Base-by-base conservation (phyloP, 2,113 vertebrate genomes). In the Danio rerio region DNA sequence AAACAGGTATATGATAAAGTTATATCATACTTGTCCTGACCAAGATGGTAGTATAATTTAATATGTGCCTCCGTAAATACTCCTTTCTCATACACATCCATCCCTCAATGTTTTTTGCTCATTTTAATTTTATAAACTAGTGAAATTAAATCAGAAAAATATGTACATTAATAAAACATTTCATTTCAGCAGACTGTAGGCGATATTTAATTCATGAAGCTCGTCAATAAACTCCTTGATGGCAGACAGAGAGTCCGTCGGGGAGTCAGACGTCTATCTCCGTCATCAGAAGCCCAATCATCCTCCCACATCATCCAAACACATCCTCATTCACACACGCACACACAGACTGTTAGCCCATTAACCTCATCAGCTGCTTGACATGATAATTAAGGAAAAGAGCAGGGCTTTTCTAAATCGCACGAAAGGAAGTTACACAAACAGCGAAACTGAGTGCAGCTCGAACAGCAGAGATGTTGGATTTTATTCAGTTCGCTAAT, bases 161-260 rank as follows among this genome's bases (percentile, higher is more conserved):
- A 68, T 7, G 43, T 59, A 20, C 7, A 62, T 71, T 11, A 21
- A 52, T 66, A 70, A 55, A 18, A 10, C 15, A 18, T 65, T 77
- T 84, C 83, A 89, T 61, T 88, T 89, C 78, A 66, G 68, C 77
- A 77, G 83, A 84, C 66, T 75, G 82, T 52, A 83, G 74, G 69
- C 68, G 2, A 83, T 89, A 74, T 85, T 84, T 83, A 84, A 81
- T 87, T 83, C 55, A 73, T 87, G 74, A 81, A 59, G 8, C 68
- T 76, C 81, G 75, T 86, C 73, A 85, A 76, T 80, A 66, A 83
- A 52, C 79, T 69, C 61, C 75, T 85, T 85, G 52, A 83, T 70
- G 58, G 70, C 72, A 63, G 83, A 70, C 47, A 55, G n/a, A 84
- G 81, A 20, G 69, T n/a, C 77, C 69, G 53, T 62, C 43, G 2